Evolutionary conservation across 2,113 vertebrate genomes (phyloP).

Genomic region (Pituophis catenifer): DNA sequence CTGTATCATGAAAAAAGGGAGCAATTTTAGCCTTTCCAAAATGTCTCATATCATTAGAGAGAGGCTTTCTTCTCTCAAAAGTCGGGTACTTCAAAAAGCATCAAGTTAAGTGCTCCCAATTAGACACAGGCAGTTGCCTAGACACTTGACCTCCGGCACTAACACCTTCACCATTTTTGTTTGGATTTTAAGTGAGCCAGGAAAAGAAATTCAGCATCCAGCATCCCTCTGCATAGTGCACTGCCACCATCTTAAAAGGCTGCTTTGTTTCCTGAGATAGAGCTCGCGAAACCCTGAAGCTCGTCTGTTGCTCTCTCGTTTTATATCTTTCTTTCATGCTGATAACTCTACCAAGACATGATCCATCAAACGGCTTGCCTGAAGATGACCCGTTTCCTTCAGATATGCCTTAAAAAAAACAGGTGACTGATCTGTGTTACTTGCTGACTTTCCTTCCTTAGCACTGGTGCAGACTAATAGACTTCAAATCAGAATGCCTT

Average conservation of each 20-base stretch:
- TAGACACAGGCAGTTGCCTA: not conserved
- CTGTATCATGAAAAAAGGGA: slow-evolving; percentile 10
- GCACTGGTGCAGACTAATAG: not conserved
- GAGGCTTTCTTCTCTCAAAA: slow-evolving; percentile 7
- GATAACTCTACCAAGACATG: not conserved
- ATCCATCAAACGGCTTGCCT: not conserved
- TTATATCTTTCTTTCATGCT: not conserved
- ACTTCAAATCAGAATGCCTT: slow-evolving; percentile 14
- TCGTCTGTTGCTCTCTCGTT: too few species aligned
- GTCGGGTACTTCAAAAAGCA: not conserved
- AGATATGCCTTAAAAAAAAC: not conserved
- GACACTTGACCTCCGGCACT: not conserved
- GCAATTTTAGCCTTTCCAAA: not conserved
- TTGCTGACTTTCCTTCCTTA: not conserved
- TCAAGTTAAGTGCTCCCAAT: not conserved
- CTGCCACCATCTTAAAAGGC: not conserved
- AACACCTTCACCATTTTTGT: not conserved
- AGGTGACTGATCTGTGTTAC: not conserved
- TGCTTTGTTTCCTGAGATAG: not conserved
- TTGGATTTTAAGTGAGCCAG: not conserved
- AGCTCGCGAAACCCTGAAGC: not conserved
- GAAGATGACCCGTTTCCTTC: not conserved
- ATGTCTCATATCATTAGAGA: not conserved
- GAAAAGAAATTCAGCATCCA: not conserved
- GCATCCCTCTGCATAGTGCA: not conserved